A percentile compares a stretch with the other conserved stretches of the same genome.
These are phyloP conservation scores for Gopherus flavomarginatus DNA, from an alignment of 2,113 vertebrate species.

Conservation along the genomic window DNA sequence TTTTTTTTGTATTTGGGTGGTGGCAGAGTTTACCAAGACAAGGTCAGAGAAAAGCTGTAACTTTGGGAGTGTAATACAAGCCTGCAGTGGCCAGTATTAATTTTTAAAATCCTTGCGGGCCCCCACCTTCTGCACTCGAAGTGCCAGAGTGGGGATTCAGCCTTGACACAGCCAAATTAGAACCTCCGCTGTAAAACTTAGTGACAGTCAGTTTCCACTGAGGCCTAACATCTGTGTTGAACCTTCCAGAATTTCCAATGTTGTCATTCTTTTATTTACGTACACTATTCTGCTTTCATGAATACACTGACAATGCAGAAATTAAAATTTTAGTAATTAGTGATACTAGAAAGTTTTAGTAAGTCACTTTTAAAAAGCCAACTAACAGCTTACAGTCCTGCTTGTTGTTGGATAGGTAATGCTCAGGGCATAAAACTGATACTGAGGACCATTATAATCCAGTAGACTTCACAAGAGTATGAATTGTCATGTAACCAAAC, in stretches of 20 bases:
- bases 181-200: not conserved
- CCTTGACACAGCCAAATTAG: not conserved
- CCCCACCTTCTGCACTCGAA: no score
- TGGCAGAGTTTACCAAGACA: no score
- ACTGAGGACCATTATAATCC: not conserved
- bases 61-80: no score
- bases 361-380: not conserved
- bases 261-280: not conserved
- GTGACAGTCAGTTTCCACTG: not conserved
- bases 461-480: not conserved
- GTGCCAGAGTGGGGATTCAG: no score
- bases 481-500: not conserved
- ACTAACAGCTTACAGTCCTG: not conserved
- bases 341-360: not conserved
- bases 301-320: not conserved
- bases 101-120: no score
- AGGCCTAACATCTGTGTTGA: not conserved
- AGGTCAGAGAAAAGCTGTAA: no score
- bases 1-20: no score
- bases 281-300: not conserved
- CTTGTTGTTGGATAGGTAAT: not conserved
- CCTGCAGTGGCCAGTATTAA: no score
- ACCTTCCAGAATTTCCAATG: not conserved
- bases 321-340: not conserved
- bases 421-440: not conserved